These are phyloP conservation scores for Lasioglossum albipes DNA, from an alignment of 1,140 invertebrate species.

Conservation along the genomic window DNA sequence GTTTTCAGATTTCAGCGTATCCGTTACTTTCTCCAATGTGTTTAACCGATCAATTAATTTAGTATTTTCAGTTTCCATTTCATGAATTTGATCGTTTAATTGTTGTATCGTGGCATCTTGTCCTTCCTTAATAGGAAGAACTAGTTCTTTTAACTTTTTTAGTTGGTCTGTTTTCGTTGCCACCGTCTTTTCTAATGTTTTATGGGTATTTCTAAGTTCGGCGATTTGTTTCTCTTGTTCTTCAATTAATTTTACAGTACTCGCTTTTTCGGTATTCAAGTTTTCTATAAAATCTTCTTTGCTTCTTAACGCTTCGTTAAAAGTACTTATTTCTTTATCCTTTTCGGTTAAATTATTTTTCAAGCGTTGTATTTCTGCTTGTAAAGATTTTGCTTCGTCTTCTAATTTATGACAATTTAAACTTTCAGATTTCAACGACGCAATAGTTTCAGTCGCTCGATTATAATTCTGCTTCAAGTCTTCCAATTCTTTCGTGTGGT, in stretches of 20 bases:
- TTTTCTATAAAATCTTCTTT: slow-evolving; percentile 37
- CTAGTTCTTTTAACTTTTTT: slow-evolving; percentile 54
- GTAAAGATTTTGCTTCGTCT: slow-evolving; percentile 34
- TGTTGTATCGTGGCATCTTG: slow-evolving; percentile 66
- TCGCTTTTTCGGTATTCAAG: slow-evolving; percentile 47
- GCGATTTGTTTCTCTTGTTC: slow-evolving; percentile 53
- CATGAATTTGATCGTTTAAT: slow-evolving; percentile 51
- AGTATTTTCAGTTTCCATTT: slow-evolving; percentile 52
- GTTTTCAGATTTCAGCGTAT: slow-evolving; percentile 58
- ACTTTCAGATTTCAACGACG: slow-evolving; percentile 48
- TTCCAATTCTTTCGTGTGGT: slow-evolving; percentile 24
- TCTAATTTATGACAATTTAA: slow-evolving; percentile 34
- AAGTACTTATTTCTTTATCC: slow-evolving; percentile 41
- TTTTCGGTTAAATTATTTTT: slow-evolving; percentile 41
- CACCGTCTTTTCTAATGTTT: slow-evolving; percentile 48
- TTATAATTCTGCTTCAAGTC: slow-evolving; percentile 43
- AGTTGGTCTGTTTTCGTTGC: slow-evolving; percentile 50
- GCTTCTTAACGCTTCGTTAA: slow-evolving; percentile 22
- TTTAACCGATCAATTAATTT: slow-evolving; percentile 45
- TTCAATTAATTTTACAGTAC: slow-evolving; percentile 47
- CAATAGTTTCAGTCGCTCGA: slow-evolving; percentile 39
- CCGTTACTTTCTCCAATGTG: slow-evolving; percentile 40
- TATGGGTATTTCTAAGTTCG: slow-evolving; percentile 54
- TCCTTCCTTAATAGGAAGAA: slow-evolving; percentile 48
- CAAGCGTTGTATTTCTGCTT: slow-evolving; percentile 39